These are phyloP conservation scores for Chlorops oryzae DNA, from an alignment of 1,140 invertebrate species.

Conservation along the genomic window DNA sequence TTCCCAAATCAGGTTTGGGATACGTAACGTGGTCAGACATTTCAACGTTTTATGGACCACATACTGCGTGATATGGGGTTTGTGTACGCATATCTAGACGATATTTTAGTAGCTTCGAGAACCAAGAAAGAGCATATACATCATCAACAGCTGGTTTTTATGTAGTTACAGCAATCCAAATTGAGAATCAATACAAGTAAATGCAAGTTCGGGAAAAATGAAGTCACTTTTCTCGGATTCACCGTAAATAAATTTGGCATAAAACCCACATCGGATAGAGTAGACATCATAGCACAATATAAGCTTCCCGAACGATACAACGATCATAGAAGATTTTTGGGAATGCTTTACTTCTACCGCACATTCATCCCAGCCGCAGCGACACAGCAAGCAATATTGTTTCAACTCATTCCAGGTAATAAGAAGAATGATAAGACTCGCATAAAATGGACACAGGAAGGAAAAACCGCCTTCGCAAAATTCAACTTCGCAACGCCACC, in stretches of 20 bases:
- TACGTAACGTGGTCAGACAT: constrained; percentile 45
- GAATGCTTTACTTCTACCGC: constrained; percentile 34
- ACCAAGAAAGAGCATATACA: too few species aligned
- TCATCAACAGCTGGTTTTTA: constrained; percentile 53
- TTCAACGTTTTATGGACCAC: too few species aligned
- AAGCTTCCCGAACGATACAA: too few species aligned
- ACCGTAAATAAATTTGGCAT: too few species aligned
- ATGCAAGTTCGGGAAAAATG: too few species aligned
- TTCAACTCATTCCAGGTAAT: constrained; percentile 22
- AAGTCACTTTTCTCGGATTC: too few species aligned
- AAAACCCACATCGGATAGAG: too few species aligned
- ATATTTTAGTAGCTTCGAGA: too few species aligned
- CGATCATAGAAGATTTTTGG: constrained; percentile 33
- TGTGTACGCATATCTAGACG: constrained; percentile 28
- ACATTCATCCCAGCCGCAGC: constrained; percentile 22
- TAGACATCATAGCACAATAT: too few species aligned
- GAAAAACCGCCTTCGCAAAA: constrained; percentile 12
- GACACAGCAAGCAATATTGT: constrained; percentile 22
- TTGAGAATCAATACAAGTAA: too few species aligned
- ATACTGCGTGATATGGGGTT: constrained; percentile 41
- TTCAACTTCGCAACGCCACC: too few species aligned
- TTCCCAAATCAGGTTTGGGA: constrained; percentile 39
- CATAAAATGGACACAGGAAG: constrained; percentile 20
- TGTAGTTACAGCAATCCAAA: constrained; percentile 22
- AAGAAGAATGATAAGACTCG: constrained; percentile 28